These are phyloP conservation scores for Hassar affinis DNA, from an alignment of 2,113 vertebrate species.

Conservation along the genomic window DNA sequence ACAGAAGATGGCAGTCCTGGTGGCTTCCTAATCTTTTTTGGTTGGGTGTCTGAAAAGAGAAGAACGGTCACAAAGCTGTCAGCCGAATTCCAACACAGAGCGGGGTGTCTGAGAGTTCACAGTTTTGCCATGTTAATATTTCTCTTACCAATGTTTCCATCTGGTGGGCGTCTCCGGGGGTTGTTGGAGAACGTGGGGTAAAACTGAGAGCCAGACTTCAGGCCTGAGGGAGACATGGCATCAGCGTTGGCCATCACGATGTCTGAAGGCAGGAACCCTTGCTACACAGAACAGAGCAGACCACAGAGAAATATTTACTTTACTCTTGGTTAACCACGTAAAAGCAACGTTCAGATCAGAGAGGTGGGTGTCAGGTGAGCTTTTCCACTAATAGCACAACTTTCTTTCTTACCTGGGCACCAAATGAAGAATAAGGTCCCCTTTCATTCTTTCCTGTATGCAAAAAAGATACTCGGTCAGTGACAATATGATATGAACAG, in stretches of 20 bases:
- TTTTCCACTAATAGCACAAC: background rate
- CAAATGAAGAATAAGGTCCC: slow-evolving; percentile 80
- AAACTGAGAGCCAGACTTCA: slow-evolving; percentile 87
- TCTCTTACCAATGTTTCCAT: slow-evolving; percentile 82
- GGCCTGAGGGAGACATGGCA: slow-evolving; percentile 87
- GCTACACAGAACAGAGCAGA: slow-evolving; percentile 64
- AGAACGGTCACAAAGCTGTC: slow-evolving; percentile 21
- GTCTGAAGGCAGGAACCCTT: slow-evolving; percentile 86
- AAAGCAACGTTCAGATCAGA: background rate
- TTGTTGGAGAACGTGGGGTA: slow-evolving; percentile 86
- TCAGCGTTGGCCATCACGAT: slow-evolving; percentile 86
- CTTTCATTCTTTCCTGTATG: slow-evolving; percentile 87
- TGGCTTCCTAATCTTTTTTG: slow-evolving; percentile 98
- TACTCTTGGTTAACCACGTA: background rate
- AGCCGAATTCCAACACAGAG: background rate
- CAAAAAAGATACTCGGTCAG: slow-evolving; percentile 14
- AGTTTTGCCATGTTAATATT: background rate
- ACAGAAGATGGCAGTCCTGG: slow-evolving; percentile 97
- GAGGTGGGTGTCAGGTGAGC: background rate
- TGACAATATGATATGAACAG: background rate
- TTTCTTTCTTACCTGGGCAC: slow-evolving; percentile 74
- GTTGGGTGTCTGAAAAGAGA: slow-evolving; percentile 80
- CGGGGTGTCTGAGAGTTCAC: background rate
- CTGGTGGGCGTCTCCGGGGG: slow-evolving; percentile 86
- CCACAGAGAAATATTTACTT: slow-evolving; percentile 9